These are phyloP conservation scores for Zele albiditarsus DNA, from an alignment of 2,888 invertebrate species.

Conservation along the genomic window DNA sequence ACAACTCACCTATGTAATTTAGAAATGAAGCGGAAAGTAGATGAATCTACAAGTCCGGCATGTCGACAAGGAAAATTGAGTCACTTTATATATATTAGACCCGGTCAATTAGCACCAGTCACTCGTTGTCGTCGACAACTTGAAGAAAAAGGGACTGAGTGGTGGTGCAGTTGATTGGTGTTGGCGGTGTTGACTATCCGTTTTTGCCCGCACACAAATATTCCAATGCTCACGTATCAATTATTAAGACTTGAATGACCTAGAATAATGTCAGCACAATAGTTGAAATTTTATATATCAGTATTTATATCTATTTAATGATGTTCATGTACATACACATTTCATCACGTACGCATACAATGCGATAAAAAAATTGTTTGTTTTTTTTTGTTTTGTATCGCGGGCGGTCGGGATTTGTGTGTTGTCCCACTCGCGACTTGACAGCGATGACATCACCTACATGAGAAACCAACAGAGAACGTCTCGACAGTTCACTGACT, in stretches of 20 bases:
- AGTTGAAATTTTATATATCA: background rate
- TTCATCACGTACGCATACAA: background rate
- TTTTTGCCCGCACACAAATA: slow-evolving; percentile 21
- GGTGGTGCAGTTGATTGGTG: background rate
- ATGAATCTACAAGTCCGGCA: slow-evolving; percentile 47
- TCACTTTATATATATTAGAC: slow-evolving; percentile 40
- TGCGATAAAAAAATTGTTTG: background rate
- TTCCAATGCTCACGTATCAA: slow-evolving; percentile 17
- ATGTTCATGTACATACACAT: background rate
- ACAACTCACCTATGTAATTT: slow-evolving; percentile 16
- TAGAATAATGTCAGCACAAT: background rate
- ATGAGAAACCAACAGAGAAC: slow-evolving; percentile 14
- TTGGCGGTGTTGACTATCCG: background rate
- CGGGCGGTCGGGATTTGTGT: slow-evolving; percentile 15
- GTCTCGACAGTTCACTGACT: slow-evolving; percentile 44
- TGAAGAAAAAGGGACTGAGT: slow-evolving; percentile 11
- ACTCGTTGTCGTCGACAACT: slow-evolving; percentile 14
- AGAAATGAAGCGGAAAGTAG: background rate
- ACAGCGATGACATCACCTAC: slow-evolving; percentile 46
- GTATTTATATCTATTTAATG: background rate
- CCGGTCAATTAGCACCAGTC: slow-evolving; percentile 49
- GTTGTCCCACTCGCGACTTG: slow-evolving; percentile 38
- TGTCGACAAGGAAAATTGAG: slow-evolving; percentile 37
- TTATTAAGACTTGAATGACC: slow-evolving; percentile 17
- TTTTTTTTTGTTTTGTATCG: slow-evolving; percentile 3